phyloP scores from a whole-genome alignment of 2,888 invertebrate genomes.

The Geophilus truncorum region DNA sequence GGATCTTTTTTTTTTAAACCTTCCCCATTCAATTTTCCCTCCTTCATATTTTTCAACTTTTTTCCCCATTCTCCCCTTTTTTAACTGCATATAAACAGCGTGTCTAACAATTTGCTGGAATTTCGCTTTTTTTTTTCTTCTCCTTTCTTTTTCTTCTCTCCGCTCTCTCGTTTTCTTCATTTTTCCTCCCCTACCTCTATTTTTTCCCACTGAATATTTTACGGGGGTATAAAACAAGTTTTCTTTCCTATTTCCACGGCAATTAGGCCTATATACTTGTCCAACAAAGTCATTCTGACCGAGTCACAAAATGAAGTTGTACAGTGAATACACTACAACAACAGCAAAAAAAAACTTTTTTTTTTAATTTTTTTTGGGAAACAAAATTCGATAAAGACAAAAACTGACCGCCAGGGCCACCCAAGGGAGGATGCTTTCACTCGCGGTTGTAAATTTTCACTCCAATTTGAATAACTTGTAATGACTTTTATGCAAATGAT shows the following conservation, averaged over 20 bases:
- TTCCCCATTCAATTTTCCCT: not conserved
- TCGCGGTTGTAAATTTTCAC: not conserved
- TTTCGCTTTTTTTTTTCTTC: not conserved
- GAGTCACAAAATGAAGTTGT: not conserved
- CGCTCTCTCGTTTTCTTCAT: not conserved
- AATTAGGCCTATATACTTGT: not conserved
- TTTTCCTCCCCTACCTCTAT: not conserved
- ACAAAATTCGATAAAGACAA: not conserved
- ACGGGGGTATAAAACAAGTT: not conserved
- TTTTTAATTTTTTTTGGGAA: no score
- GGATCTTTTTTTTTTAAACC: no score
- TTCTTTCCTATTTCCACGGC: not conserved
- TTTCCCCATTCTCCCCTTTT: not conserved
- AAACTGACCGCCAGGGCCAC: not conserved
- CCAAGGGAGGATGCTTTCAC: not conserved
- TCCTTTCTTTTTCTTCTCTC: not conserved
- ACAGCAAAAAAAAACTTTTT: no score
- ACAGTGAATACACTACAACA: not conserved
- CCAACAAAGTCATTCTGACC: not conserved
- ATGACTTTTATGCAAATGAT: not conserved
- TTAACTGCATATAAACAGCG: not conserved
- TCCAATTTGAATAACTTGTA: not conserved
- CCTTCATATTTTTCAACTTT: not conserved
- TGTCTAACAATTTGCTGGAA: constrained; percentile 7
- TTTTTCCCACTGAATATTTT: not conserved